These are phyloP conservation scores for Tryphoninae sp. DNA, from an alignment of 2,888 invertebrate genomes.

Conservation along the genomic window DNA sequence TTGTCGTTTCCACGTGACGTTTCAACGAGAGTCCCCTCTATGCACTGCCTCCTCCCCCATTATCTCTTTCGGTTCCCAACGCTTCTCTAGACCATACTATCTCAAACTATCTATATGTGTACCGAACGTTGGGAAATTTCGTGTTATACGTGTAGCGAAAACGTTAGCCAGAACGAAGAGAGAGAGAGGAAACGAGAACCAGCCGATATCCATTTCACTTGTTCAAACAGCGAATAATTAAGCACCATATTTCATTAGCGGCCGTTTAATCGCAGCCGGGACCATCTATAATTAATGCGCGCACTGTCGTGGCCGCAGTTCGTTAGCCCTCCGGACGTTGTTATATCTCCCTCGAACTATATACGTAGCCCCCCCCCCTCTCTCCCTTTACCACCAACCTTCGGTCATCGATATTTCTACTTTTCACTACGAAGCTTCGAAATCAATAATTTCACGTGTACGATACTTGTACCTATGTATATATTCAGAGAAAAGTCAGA, in stretches of 20 bases:
- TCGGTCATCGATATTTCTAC: conserved; percentile 52
- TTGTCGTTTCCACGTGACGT: conserved; percentile 47
- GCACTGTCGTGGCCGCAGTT: conserved; percentile 52
- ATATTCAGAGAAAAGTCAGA: conserved; percentile 15
- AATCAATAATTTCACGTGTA: conserved; percentile 56
- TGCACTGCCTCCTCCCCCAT: conserved; percentile 4
- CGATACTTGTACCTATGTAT: conserved; percentile 4
- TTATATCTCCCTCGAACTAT: conserved; percentile 26
- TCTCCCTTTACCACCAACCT: conserved; percentile 7
- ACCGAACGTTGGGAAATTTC: conserved; percentile 23
- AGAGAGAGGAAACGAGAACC: not conserved
- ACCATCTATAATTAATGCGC: conserved; percentile 74
- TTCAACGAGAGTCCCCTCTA: conserved; percentile 26
- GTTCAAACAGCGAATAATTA: conserved; percentile 76
- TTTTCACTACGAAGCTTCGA: conserved; percentile 37
- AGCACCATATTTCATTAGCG: conserved; percentile 76
- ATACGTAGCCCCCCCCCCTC: not conserved
- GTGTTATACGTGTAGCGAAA: not conserved
- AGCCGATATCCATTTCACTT: conserved; percentile 72
- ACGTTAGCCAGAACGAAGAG: conserved; percentile 4
- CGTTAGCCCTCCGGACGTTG: conserved; percentile 49
- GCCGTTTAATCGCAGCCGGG: conserved; percentile 71
- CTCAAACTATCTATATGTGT: not conserved
- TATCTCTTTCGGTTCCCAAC: not conserved
- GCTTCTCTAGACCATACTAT: conserved; percentile 7